These are phyloP conservation scores for Myotis vivesi DNA, from an alignment of 2,797 vertebrate genomes.

Conservation along the genomic window DNA sequence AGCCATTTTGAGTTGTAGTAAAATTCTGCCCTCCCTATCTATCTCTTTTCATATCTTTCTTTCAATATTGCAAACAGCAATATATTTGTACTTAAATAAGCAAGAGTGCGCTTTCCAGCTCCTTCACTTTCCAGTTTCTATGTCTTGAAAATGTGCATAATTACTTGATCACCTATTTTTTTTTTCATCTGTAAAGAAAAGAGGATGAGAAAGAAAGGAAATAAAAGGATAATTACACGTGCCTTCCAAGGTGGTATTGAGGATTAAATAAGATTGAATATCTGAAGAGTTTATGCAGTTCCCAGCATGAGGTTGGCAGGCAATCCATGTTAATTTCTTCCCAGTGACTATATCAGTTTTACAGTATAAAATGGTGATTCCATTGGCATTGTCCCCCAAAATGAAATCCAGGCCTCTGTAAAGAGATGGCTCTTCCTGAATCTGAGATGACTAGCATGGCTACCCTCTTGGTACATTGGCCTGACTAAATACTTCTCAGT, in stretches of 20 bases:
- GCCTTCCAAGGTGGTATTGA: not conserved
- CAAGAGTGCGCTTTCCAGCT: not conserved
- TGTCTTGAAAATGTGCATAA: constrained; percentile 34
- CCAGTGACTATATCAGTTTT: not conserved
- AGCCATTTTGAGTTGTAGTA: constrained; percentile 11
- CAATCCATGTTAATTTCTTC: not conserved
- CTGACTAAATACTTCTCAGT: not conserved
- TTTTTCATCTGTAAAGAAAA: not conserved
- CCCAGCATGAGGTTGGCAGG: not conserved
- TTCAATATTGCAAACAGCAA: constrained; percentile 33
- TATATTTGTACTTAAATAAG: constrained; percentile 44
- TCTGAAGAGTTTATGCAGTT: not conserved
- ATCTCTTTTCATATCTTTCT: not conserved
- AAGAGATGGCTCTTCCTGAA: not conserved
- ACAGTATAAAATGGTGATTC: not conserved
- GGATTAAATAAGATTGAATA: constrained; percentile 41
- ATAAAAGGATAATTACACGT: constrained; percentile 18
- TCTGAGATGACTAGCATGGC: not conserved
- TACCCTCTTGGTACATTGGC: not conserved
- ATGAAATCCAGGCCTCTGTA: not conserved
- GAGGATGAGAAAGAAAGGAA: not conserved
- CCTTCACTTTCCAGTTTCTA: not conserved
- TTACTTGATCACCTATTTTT: not conserved
- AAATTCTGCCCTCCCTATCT: not conserved
- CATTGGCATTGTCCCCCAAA: not conserved